Conservation (phyloP, 2,888 invertebrate genomes). For the Apodemia mormo region DNA sequence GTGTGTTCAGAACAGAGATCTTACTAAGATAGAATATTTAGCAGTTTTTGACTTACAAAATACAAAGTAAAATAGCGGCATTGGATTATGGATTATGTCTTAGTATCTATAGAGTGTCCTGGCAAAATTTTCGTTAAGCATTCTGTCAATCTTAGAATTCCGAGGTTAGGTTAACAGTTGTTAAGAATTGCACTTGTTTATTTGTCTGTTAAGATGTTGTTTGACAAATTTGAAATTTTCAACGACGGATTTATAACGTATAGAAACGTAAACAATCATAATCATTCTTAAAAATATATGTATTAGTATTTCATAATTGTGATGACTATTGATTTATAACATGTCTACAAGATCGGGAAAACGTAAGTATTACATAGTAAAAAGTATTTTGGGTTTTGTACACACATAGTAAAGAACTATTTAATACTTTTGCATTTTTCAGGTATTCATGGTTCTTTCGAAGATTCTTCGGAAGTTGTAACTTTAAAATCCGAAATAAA, state of each 20-base stretch:
- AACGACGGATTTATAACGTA: slow-evolving; percentile 17
- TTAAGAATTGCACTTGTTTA: too few species aligned
- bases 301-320: background rate
- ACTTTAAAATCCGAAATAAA: slow-evolving; percentile 51
- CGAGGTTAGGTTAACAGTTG: too few species aligned
- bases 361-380: slow-evolving; percentile 52
- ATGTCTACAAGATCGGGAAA: slow-evolving; percentile 75
- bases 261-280: background rate
- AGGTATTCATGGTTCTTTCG: slow-evolving; percentile 59
- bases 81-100: too few species aligned
- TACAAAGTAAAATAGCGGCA: too few species aligned
- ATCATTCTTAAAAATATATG: background rate
- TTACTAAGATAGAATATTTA: too few species aligned
- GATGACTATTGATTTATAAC: slow-evolving; percentile 29
- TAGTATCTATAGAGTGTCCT: too few species aligned
- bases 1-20: too few species aligned
- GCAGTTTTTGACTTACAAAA: too few species aligned
- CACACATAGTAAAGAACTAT: background rate
- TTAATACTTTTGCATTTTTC: slow-evolving; percentile 33
- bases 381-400: background rate
- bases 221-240: slow-evolving; percentile 1
- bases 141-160: too few species aligned
- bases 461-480: slow-evolving; percentile 40
- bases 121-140: too few species aligned
- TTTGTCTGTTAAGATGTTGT: too few species aligned